These are phyloP conservation scores for Junco hyemalis DNA, from an alignment of 2,113 vertebrate species.

Conservation along the genomic window DNA sequence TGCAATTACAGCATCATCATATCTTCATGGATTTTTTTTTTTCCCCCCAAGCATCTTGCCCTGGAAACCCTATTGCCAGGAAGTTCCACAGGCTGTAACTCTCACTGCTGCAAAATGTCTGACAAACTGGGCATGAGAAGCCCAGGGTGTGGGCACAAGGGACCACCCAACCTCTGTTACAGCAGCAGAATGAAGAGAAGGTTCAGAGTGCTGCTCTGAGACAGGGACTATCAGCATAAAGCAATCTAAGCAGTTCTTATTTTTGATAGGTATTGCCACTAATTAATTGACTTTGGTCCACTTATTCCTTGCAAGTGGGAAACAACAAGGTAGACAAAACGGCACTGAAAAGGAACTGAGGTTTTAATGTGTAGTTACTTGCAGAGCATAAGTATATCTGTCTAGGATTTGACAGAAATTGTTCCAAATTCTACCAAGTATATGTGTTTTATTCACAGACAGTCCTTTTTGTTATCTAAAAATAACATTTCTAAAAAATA, in stretches of 20 bases:
- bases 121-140: not conserved
- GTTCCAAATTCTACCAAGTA: not conserved
- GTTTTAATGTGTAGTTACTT: not conserved
- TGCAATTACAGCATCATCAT: not conserved
- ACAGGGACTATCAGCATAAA: not conserved
- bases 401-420: not conserved
- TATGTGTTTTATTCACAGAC: not conserved
- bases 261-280: not conserved
- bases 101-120: not conserved
- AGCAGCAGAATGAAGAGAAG: not conserved
- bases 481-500: not conserved
- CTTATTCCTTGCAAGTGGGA: not conserved
- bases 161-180: fast-evolving
- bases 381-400: not conserved
- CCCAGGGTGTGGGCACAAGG: fast-evolving
- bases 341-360: not conserved
- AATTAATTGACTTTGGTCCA: not conserved
- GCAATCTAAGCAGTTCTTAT: not conserved
- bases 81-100: not conserved
- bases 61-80: not conserved
- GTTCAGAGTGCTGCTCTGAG: not conserved
- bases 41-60: not conserved
- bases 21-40: not conserved
- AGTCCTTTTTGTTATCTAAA: not conserved
- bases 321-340: not conserved